Evolutionary conservation across 2,113 vertebrate genomes (phyloP).

Genomic region (Prochilodus magdalenae): DNA sequence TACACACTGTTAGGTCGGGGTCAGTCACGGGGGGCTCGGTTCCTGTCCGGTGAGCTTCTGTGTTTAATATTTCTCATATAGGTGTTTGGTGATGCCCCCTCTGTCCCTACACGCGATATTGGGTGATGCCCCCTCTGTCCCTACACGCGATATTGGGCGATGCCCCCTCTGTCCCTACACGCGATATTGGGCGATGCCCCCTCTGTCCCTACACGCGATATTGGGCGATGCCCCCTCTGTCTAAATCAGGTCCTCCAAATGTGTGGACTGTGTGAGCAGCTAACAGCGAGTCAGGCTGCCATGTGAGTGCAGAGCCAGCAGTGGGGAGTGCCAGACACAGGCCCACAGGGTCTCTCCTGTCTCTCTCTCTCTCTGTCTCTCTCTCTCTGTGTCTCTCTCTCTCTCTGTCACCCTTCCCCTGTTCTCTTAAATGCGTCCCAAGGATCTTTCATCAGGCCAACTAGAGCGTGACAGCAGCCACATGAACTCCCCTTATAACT

Average conservation of each 20-base stretch:
- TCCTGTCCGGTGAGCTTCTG: too few species aligned
- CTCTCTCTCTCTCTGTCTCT: neutral
- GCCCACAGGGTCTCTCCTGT: neutral
- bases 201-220: conserved; percentile 13
- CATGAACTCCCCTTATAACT: conserved; percentile 19
- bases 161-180: too few species aligned
- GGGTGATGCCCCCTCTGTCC: too few species aligned
- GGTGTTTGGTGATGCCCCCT: too few species aligned
- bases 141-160: too few species aligned
- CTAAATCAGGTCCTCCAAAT: neutral
- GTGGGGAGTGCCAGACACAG: conserved; percentile 33
- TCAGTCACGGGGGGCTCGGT: too few species aligned
- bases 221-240: too few species aligned
- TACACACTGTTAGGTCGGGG: too few species aligned
- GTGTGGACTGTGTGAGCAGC: conserved; percentile 5
- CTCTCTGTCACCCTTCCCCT: neutral
- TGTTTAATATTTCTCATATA: too few species aligned
- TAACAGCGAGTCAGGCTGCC: conserved; percentile 12
- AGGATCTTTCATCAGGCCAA: conserved; percentile 49
- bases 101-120: too few species aligned
- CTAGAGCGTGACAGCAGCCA: conserved; percentile 51
- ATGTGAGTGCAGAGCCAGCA: conserved; percentile 28
- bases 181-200: too few species aligned
- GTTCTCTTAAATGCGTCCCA: conserved; percentile 43
- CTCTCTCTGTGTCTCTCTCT: neutral